phyloP scores from a whole-genome alignment of 2,113 vertebrate species.

The Edolisoma coerulescens region DNA sequence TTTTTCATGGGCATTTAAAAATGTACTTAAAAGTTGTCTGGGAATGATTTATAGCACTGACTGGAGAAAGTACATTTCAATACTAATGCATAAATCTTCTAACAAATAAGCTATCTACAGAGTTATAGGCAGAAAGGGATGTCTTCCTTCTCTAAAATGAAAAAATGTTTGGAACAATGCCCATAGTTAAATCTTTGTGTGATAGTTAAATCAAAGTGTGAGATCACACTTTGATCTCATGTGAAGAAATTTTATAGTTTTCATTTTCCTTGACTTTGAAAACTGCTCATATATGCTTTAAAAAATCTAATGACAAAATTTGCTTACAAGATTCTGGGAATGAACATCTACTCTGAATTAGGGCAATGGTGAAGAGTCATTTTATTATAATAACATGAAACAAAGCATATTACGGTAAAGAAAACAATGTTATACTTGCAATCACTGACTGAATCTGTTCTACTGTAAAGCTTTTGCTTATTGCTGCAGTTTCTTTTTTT shows the following conservation, averaged over 20 bases:
- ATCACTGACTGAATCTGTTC: background rate
- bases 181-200: slow-evolving; percentile 1
- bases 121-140: background rate
- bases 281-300: background rate
- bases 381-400: background rate
- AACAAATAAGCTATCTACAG: slow-evolving; percentile 6
- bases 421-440: background rate
- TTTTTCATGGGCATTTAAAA: background rate
- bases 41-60: slow-evolving; percentile 11
- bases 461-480: background rate
- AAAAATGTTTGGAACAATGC: background rate
- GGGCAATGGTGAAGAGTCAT: background rate
- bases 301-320: background rate
- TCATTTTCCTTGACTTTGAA: slow-evolving; percentile 16
- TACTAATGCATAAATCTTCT: slow-evolving; percentile 29
- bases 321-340: background rate
- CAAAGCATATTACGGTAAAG: background rate
- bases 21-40: background rate
- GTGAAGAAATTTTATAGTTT: background rate
- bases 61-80: slow-evolving; percentile 24
- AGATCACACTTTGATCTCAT: background rate
- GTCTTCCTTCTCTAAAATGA: background rate
- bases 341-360: background rate
- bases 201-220: no score
- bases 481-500: background rate